Evolutionary conservation across 2,113 vertebrate species (phyloP), one percentile per base, ranked within the genome.

Genomic region (Phocoena sinus): DNA sequence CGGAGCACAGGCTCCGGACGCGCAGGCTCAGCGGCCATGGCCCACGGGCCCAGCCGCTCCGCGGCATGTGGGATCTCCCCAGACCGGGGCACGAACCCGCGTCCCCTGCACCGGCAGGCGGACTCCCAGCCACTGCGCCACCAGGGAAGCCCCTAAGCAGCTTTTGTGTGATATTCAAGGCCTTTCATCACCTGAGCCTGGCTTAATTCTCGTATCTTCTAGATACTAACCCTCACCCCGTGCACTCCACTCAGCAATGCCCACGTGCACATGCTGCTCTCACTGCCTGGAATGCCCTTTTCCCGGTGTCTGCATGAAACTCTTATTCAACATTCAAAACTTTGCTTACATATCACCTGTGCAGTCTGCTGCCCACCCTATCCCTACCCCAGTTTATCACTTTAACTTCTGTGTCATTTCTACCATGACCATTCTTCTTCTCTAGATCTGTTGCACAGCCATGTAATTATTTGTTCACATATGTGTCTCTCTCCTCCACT

Each of bases 121-220:
- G n/a, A n/a, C n/a, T n/a, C n/a, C n/a, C n/a, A n/a, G n/a, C n/a
- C n/a, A n/a, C n/a, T n/a, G n/a, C n/a, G n/a, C n/a, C n/a, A n/a
- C n/a, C n/a, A n/a, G n/a, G n/a, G n/a, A n/a, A n/a, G n/a, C n/a
- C n/a, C n/a, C 87, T 89, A 82, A 98, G 95, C 68, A 96, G n/a
- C 67, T 91, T 74, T 74, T 1, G 8, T 4, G 23, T 3, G 8
- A 60, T 50, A 60, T 53, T 60, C 77, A 58, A 94, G 82, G 83
- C 79, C 67, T 73, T 95, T 83, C 17, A 12, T 53, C 81, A 31
- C 21, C 80, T 65, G 73, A 84, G 56, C 31, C 21, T 95, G 82
- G 13, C 36, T 65, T 76, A 50, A 50, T 56, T 94, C 38, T 92
- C 44, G n/a, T 91, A 77, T 96, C 83, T 92, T 90, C 83, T 70